These are phyloP conservation scores for Amblyraja radiata DNA, from an alignment of 2,797 vertebrate species.

Conservation along the genomic window DNA sequence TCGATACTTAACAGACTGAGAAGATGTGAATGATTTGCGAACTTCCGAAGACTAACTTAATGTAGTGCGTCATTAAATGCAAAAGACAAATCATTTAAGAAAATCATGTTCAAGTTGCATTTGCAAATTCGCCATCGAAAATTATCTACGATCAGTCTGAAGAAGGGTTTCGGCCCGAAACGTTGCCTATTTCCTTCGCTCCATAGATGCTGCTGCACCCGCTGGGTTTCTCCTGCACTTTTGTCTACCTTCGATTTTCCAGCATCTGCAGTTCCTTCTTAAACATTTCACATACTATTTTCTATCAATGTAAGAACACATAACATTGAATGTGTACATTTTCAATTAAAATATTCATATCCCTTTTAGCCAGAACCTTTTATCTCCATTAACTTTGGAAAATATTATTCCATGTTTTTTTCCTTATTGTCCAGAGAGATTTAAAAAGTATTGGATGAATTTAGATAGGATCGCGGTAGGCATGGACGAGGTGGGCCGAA, in stretches of 20 bases:
- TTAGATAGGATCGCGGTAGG: too few relatives aligned
- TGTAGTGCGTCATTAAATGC: not conserved
- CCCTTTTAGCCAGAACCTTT: not conserved
- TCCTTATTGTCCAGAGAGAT: not conserved
- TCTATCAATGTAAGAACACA: not conserved
- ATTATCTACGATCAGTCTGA: not conserved
- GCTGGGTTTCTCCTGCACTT: too few relatives aligned
- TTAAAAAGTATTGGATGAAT: not conserved
- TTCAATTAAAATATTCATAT: not conserved
- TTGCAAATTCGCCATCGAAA: not conserved
- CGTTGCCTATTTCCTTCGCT: too few relatives aligned
- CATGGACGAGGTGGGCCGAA: too few relatives aligned
- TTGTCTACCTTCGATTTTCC: too few relatives aligned
- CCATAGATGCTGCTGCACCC: too few relatives aligned
- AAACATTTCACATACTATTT: not conserved
- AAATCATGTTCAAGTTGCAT: not conserved
- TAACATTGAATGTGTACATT: not conserved
- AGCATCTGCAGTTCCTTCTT: too few relatives aligned
- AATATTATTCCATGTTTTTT: not conserved
- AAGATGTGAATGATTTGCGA: not conserved
- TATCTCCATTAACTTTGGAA: not conserved
- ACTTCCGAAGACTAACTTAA: not conserved
- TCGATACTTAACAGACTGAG: not conserved
- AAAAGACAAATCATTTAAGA: not conserved
- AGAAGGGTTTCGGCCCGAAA: too few relatives aligned